These are phyloP conservation scores for Magallana gigas DNA, from an alignment of 1,140 invertebrate species.

Conservation along the genomic window DNA sequence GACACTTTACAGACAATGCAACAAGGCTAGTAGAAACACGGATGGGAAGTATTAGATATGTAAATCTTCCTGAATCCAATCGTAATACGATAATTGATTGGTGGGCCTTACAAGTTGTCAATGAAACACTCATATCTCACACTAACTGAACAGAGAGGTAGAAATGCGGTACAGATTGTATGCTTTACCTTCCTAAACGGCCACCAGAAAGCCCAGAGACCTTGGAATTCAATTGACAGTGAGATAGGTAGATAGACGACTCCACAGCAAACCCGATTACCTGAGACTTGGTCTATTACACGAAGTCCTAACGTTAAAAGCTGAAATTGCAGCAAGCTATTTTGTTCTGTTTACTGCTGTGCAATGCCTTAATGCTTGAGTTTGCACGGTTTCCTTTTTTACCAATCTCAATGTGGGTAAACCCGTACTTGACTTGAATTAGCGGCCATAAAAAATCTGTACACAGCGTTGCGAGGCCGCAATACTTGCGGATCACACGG, in stretches of 20 bases:
- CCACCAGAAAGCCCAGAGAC: neutral
- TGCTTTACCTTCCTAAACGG: neutral
- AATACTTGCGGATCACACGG: neutral
- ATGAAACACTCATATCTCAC: neutral
- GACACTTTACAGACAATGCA: neutral
- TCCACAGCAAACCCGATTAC: neutral
- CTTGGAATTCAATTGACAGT: neutral
- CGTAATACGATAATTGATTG: too few relatives aligned
- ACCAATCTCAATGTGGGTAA: neutral
- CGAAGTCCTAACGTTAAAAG: neutral
- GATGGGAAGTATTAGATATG: too few relatives aligned
- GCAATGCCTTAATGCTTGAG: neutral
- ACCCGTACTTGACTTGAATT: constrained; percentile 26
- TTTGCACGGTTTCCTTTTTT: neutral
- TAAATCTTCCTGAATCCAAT: too few relatives aligned
- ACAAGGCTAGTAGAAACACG: too few relatives aligned
- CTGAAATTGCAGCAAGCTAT: neutral
- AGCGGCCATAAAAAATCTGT: neutral
- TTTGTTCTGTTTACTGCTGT: neutral
- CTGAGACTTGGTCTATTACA: neutral
- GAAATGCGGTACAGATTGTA: neutral
- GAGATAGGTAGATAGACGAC: neutral
- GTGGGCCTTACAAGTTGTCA: neutral
- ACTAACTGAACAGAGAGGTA: neutral
- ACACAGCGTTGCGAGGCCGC: neutral